Evolutionary conservation across 2,888 invertebrate genomes (phyloP).

Genomic region (Emesis castigata): DNA sequence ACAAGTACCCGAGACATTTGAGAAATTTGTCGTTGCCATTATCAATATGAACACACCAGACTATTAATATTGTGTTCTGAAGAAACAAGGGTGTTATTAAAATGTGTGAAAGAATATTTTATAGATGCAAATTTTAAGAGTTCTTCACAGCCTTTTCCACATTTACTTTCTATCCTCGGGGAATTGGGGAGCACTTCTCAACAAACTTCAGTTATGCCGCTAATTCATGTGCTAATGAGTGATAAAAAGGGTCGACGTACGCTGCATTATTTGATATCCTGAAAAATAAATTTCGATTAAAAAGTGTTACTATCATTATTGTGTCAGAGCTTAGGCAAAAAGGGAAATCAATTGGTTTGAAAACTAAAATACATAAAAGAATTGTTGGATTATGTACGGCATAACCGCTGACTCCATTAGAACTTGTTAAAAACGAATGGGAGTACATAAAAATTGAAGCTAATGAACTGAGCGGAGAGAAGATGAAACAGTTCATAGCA

Average conservation of each 20-base stretch:
- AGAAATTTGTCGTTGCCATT: not conserved
- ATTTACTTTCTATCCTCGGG: not conserved
- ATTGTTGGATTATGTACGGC: not conserved
- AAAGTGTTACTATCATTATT: too few relatives aligned
- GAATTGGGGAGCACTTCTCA: not conserved
- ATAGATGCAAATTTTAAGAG: not conserved
- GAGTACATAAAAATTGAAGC: not conserved
- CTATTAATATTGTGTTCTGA: not conserved
- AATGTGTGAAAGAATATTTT: not conserved
- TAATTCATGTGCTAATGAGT: not conserved
- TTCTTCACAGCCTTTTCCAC: not conserved
- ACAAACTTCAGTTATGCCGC: not conserved
- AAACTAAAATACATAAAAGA: too few relatives aligned
- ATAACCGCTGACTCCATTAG: not conserved
- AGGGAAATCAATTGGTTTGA: too few relatives aligned
- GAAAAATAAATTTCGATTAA: too few relatives aligned
- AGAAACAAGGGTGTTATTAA: not conserved
- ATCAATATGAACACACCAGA: not conserved
- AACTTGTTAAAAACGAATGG: not conserved
- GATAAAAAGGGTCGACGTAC: not conserved
- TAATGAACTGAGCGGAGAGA: not conserved
- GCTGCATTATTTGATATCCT: too few relatives aligned
- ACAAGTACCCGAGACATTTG: not conserved
- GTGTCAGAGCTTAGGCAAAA: too few relatives aligned
- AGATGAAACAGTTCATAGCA: not conserved